Evolutionary conservation across 2,888 invertebrate species (phyloP), one percentile per base, ranked within the genome.

Genomic region (Lasioglossum vierecki): DNA sequence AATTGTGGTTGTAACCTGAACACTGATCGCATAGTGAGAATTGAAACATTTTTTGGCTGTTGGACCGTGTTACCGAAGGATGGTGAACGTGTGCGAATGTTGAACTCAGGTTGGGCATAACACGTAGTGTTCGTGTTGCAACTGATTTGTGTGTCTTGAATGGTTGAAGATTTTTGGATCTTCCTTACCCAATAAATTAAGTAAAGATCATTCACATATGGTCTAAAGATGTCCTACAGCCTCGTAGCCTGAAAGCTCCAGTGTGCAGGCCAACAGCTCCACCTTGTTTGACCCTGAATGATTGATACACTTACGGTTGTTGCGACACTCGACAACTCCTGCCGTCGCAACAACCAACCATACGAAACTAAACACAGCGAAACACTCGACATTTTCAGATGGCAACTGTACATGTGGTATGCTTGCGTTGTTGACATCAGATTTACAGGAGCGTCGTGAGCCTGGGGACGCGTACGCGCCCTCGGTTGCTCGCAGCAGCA

Each of bases 401-500:
- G 92, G 90, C 93, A 92, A 93, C 93, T 94, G 94, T 93, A 91
- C 94, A 93, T 95, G 95, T 95, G 94, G 94, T 95, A 93, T 95
- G 93, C 94, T 94, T 94, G 92, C 92, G 91, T 95, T 94, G 94
- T 94, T 95, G 93, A 94, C 94, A 90, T 93, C 95, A 95, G 95
- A 95, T 95, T 95, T 95, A 91, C 95, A 95, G 95, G 94, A 94
- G 88, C 93, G 91, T 91, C 94, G 92, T 85, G 92, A 91, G 41
- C 90, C 88, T 79, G 90, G 88, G 82, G 93, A 94, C 89, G 91
- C 91, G 80, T 94, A 94, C 84, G 88, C 88, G 84, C 94, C 94
- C 57, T 88, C 93, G 74, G 95, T 94, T 70, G 92, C 93, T 83
- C 93, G 95, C 83, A 95, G 95, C 89, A 94, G 93, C 88, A 95